phyloP scores from a whole-genome alignment of 2,113 vertebrate species.

The Pachycephala philippinensis region DNA sequence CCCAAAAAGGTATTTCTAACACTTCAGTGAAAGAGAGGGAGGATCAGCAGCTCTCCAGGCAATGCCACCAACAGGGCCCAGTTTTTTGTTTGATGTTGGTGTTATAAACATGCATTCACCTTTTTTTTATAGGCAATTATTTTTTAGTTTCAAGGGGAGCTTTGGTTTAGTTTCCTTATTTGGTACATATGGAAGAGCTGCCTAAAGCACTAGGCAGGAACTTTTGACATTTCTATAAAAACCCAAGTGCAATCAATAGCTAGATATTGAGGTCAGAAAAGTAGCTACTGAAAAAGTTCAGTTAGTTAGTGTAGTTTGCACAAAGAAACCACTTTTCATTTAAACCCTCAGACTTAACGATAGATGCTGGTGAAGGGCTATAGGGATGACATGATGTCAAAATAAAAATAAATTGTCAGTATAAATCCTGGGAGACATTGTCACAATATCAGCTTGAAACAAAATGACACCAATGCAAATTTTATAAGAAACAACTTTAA shows the following conservation, averaged over 20 bases:
- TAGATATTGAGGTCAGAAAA: constrained; percentile 35
- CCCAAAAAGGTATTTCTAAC: background rate
- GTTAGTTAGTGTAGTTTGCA: constrained; percentile 6
- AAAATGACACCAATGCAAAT: constrained; percentile 60
- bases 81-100: background rate
- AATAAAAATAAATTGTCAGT: constrained; percentile 51
- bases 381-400: constrained; percentile 36
- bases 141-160: background rate
- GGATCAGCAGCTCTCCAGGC: background rate
- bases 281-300: background rate
- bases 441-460: constrained; percentile 54
- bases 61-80: background rate
- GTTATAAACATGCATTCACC: background rate
- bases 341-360: background rate
- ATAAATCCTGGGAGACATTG: constrained; percentile 48
- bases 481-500: constrained; percentile 62
- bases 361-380: constrained; percentile 16
- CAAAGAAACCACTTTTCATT: constrained; percentile 9
- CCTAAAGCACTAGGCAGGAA: background rate
- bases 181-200: background rate
- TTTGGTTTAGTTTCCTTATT: background rate
- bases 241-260: background rate
- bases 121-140: background rate
- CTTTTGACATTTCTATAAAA: constrained; percentile 24
- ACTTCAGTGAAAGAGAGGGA: background rate